Evolutionary conservation across 2,797 vertebrate species (phyloP).

Genomic region (Girardinus metallicus): DNA sequence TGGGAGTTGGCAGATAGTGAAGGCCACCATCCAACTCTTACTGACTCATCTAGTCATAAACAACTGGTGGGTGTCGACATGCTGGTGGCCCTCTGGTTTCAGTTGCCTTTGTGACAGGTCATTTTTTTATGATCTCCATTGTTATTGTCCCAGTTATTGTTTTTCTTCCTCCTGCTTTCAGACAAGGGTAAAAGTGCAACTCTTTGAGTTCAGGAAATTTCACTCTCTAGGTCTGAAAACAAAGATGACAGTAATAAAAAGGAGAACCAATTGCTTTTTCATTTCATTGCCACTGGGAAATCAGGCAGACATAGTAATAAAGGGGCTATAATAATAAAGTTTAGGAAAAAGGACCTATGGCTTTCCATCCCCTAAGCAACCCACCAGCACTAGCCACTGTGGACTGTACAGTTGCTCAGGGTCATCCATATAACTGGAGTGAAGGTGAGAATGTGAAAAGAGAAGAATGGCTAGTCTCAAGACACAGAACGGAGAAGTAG

Average conservation of each 20-base stretch:
- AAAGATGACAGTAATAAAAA: conserved; percentile 86
- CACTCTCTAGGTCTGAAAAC: conserved; percentile 78
- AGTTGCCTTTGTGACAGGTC: conserved; percentile 60
- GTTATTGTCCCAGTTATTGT: conserved; percentile 72
- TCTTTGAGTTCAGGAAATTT: conserved; percentile 77
- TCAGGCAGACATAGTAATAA: conserved; percentile 81
- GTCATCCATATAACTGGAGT: conserved; percentile 71
- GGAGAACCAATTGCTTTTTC: conserved; percentile 80
- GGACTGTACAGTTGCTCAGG: conserved; percentile 56
- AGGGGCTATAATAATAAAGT: conserved; percentile 83
- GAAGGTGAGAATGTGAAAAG: conserved; percentile 45
- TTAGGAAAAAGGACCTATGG: conserved; percentile 80
- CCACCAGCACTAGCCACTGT: conserved; percentile 60
- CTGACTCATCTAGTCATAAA: conserved; percentile 71
- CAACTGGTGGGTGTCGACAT: conserved; percentile 62
- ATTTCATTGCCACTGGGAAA: conserved; percentile 85
- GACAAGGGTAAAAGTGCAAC: conserved; percentile 73
- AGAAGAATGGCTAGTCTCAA: conserved; percentile 6
- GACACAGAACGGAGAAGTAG: conserved; percentile 12
- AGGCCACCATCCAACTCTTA: conserved; percentile 59
- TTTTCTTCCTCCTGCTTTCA: conserved; percentile 69
- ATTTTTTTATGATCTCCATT: conserved; percentile 64
- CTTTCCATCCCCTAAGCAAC: conserved; percentile 74
- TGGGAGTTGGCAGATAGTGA: conserved; percentile 62
- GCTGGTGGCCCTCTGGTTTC: conserved; percentile 55